Base-by-base conservation (phyloP, 2,888 invertebrate genomes). In the Lepas anatifera region DNA sequence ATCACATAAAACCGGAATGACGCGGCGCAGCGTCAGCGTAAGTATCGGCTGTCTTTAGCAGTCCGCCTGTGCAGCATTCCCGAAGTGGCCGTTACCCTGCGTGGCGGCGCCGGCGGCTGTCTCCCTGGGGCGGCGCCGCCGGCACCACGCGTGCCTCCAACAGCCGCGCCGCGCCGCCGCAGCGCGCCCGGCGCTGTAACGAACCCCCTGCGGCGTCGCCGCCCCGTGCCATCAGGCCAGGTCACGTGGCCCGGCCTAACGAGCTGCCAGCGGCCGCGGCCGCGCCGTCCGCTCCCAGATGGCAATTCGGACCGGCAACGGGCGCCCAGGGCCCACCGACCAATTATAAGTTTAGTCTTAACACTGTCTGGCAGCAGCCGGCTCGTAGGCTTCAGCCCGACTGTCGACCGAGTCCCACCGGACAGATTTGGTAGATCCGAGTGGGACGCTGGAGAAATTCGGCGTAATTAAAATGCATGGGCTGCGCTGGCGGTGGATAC, bases 281-380 rank as follows among this genome's bases (percentile, higher is more conserved):
- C 58, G 35, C 22, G 7, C 22, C 35, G 58, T 8, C 6, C 22
- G 58, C 58, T 58, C 58, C 58, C 58, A 3, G 58, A 11, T 18
- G 58, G 22, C 58, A 32, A 35, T 58, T 58, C 58, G 58, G 58
- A 13, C 18, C 58, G 22, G 32, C 58, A 58, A 58, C 58, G 58
- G 58, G 58, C 35, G 32, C 18, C 35, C 32, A 8, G 58, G 22
- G 58, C 13, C 22, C 58, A 7, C 32, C 32, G 32, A 35, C 58
- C 58, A 58, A 58, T 58, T 58, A 58, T 32, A 58, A 58, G 32
- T 58, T 58, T 58, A 58, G 58, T 58, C 58, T 58, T 58, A 58
- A 58, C 58, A 58, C 58, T 16, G 58, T 32, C 52, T 52, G 52
- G n/a, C n/a, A n/a, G n/a, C 18, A 13, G 52, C 52, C 50, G 29